Evolutionary conservation across 2,113 vertebrate species (phyloP).

Genomic region (Lepus timidus): DNA sequence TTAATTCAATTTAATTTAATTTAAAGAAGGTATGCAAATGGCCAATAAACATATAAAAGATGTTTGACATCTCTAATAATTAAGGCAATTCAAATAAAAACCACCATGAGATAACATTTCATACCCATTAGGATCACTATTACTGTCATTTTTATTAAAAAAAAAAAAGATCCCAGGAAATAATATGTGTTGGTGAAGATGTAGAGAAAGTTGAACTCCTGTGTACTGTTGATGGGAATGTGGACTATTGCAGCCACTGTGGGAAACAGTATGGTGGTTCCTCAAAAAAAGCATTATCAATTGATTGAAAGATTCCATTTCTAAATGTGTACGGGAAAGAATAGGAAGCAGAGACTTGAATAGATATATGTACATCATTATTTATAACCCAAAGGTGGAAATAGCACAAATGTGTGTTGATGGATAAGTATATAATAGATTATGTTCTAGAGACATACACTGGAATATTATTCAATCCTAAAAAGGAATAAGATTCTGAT

Average conservation of each 20-base stretch:
- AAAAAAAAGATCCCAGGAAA: background rate
- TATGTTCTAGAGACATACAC: background rate
- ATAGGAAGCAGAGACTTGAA: background rate
- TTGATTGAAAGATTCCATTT: conserved; percentile 16
- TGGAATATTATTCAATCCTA: background rate
- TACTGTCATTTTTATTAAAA: background rate
- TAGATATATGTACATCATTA: background rate
- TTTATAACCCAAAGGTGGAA: conserved; percentile 2
- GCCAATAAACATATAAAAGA: background rate
- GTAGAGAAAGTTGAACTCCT: background rate
- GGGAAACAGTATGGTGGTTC: background rate
- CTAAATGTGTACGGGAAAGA: background rate
- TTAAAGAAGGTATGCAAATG: background rate
- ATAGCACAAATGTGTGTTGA: background rate
- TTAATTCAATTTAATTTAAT: background rate
- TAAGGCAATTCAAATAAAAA: background rate
- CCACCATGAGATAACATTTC: background rate
- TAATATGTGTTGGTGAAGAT: background rate
- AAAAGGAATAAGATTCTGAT: conserved; percentile 23
- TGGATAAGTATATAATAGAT: conserved; percentile 2
- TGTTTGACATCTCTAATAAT: background rate
- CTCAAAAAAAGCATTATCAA: conserved; percentile 25
- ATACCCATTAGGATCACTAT: background rate
- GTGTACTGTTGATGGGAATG: background rate
- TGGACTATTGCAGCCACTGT: background rate